A percentile compares a stretch with the other conserved stretches of the same genome.
These are phyloP conservation scores for Cerceris ruficornis DNA, from an alignment of 2,888 invertebrate species.

Conservation along the genomic window DNA sequence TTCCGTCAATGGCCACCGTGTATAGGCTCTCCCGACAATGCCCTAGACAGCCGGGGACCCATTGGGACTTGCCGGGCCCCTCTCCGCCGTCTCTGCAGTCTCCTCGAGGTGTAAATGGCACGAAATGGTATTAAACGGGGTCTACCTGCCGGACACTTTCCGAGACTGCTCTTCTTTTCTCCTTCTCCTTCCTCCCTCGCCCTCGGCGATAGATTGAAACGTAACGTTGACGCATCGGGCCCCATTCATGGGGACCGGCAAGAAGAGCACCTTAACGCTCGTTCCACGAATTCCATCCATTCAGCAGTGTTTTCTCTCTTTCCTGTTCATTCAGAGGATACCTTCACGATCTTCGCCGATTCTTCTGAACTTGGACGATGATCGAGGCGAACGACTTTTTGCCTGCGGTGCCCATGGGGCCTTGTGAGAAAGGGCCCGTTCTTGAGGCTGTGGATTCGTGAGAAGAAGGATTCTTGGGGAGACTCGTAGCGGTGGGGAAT, in stretches of 20 bases:
- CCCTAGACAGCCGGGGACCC: constrained; percentile 17
- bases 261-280: constrained; percentile 40
- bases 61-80: constrained; percentile 40
- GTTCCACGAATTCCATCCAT: constrained; percentile 5
- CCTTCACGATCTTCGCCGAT: neutral
- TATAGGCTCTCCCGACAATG: constrained; percentile 53
- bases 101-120: constrained; percentile 67
- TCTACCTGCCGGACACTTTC: constrained; percentile 66
- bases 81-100: constrained; percentile 15
- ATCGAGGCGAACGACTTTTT: no score
- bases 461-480: no score
- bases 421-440: no score
- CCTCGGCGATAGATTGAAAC: constrained; percentile 62
- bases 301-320: constrained; percentile 31
- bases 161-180: neutral
- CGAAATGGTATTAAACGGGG: constrained; percentile 58
- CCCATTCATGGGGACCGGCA: constrained; percentile 48
- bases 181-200: neutral
- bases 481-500: no score
- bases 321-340: constrained; percentile 33
- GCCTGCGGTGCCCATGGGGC: no score
- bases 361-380: neutral
- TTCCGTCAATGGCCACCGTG: constrained; percentile 68
- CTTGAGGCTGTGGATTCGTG: no score
- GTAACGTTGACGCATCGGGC: constrained; percentile 68